These are phyloP conservation scores for Notospermus geniculatus DNA, from an alignment of 1,140 invertebrate species.

Conservation along the genomic window DNA sequence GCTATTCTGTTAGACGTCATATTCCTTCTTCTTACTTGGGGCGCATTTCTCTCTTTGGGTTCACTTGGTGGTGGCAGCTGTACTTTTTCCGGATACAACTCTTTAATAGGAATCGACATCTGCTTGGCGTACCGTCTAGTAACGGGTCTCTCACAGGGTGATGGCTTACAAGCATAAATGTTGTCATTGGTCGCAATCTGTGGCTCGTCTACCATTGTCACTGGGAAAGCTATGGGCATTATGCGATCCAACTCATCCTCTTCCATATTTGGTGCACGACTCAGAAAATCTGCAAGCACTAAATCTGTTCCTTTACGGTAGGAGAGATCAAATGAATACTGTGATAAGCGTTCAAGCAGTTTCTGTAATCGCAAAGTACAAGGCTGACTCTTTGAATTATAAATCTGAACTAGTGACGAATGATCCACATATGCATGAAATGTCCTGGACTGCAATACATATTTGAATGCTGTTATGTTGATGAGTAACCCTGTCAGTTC, in stretches of 20 bases:
- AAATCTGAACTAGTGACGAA: not conserved
- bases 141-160: too few species aligned
- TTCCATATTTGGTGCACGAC: not conserved
- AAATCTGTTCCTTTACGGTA: constrained; percentile 3
- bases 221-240: not conserved
- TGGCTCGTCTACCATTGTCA: too few species aligned
- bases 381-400: not conserved
- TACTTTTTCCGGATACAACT: too few species aligned
- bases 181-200: too few species aligned
- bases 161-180: too few species aligned
- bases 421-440: constrained; percentile 1
- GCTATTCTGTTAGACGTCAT: too few species aligned
- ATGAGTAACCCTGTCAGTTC: not conserved
- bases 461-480: not conserved
- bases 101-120: too few species aligned
- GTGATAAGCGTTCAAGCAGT: not conserved
- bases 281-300: not conserved
- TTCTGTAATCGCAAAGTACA: not conserved
- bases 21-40: too few species aligned
- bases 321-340: not conserved
- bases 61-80: too few species aligned
- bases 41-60: too few species aligned
- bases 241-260: not conserved
- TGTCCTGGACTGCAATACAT: not conserved
- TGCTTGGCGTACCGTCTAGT: too few species aligned